Percentiles rank a stretch among this genome's conserved stretches.
These are phyloP conservation scores for Lissocephala sabroskyi DNA, from an alignment of 2,888 invertebrate species.

Conservation along the genomic window DNA sequence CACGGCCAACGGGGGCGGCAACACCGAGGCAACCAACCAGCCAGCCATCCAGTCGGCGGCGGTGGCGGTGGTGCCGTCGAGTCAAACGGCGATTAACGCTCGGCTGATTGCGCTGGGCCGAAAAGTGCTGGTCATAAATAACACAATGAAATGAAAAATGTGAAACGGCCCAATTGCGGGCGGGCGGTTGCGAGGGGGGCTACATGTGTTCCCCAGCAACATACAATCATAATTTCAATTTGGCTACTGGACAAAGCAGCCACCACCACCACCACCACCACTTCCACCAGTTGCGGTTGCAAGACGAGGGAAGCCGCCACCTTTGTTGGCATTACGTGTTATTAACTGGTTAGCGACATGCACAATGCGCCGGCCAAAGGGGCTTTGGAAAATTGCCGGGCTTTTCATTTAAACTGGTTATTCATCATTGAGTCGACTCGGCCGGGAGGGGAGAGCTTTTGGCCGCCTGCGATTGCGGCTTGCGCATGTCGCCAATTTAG, in stretches of 20 bases:
- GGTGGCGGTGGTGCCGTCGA: too few relatives aligned
- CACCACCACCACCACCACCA: not conserved
- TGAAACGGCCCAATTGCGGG: too few relatives aligned
- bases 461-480: not conserved
- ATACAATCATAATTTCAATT: not conserved
- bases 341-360: slow-evolving; percentile 64
- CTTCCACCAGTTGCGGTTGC: slow-evolving; percentile 29
- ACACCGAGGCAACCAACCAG: too few relatives aligned
- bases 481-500: slow-evolving; percentile 26
- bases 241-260: not conserved
- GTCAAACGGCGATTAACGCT: slow-evolving; percentile 67
- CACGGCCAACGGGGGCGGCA: too few relatives aligned
- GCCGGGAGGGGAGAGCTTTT: too few relatives aligned
- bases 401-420: slow-evolving; percentile 18
- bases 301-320: too few relatives aligned
- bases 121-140: slow-evolving; percentile 64
- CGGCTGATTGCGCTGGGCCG: slow-evolving; percentile 50
- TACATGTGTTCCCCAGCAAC: too few relatives aligned
- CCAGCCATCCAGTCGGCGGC: too few relatives aligned
- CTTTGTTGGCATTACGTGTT: slow-evolving; percentile 29
- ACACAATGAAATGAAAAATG: slow-evolving; percentile 51
- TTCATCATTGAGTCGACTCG: slow-evolving; percentile 9
- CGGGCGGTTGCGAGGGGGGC: too few relatives aligned
- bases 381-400: slow-evolving; percentile 22
- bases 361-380: slow-evolving; percentile 23